Conservation (phyloP, 2,113 vertebrate genomes). For the Tragelaphus imberbis region DNA sequence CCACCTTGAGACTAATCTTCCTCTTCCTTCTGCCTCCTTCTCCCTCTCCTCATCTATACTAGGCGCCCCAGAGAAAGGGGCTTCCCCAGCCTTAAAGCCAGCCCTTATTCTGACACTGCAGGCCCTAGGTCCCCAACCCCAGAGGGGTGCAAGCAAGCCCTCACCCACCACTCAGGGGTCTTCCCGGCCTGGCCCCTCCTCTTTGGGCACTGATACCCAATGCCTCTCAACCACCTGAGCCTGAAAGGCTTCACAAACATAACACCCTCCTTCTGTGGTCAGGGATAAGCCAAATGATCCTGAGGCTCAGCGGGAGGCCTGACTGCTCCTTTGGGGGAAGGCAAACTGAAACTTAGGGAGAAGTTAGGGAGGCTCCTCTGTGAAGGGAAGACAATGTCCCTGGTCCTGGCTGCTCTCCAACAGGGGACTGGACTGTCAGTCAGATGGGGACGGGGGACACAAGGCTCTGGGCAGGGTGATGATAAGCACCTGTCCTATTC, state of each 20-base stretch:
- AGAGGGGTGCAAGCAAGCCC: not conserved
- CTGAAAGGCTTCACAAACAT: not conserved
- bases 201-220: not conserved
- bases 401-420: not conserved
- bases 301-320: not conserved
- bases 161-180: not conserved
- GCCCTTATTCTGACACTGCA: not conserved
- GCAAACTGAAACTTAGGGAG: not conserved
- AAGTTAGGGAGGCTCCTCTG: not conserved
- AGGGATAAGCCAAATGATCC: constrained; percentile 21
- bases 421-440: not conserved
- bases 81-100: not conserved
- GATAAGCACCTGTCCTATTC: not conserved
- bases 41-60: not conserved
- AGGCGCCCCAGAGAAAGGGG: not conserved
- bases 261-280: constrained; percentile 23
- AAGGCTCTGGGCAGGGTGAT: not conserved
- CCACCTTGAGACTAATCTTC: constrained; percentile 65
- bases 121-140: not conserved
- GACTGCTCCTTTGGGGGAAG: not conserved
- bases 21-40: constrained; percentile 42
- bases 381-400: not conserved
- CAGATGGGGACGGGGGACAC: not conserved
- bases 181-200: not conserved
- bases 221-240: not conserved